These are phyloP conservation scores for Scopus umbretta DNA, from an alignment of 2,113 vertebrate species.

Conservation along the genomic window DNA sequence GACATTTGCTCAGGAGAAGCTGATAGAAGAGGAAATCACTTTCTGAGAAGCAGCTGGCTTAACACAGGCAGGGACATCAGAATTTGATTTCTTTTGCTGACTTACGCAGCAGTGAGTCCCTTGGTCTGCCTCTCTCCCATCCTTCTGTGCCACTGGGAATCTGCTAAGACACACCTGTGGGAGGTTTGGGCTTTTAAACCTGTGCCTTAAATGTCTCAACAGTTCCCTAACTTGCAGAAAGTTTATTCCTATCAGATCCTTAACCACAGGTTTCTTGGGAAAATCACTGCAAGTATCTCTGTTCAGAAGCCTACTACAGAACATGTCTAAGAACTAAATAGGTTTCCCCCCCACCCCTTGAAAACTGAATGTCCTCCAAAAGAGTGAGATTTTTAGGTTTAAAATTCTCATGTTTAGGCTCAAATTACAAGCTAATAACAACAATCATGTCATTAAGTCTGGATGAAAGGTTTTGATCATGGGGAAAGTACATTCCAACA, in stretches of 20 bases:
- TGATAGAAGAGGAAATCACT: not conserved
- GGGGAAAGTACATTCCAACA: not conserved
- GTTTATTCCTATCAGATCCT: not conserved
- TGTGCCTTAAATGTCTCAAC: not conserved
- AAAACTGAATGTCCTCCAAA: not conserved
- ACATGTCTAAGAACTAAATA: not conserved
- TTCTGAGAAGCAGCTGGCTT: not conserved
- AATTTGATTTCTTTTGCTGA: not conserved
- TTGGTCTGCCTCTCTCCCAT: not conserved
- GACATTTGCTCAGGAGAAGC: not conserved
- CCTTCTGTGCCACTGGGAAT: not conserved
- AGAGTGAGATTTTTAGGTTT: not conserved
- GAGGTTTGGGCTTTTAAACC: not conserved
- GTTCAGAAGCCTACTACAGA: not conserved
- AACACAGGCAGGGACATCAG: not conserved
- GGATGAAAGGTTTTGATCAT: not conserved
- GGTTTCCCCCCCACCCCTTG: accelerated
- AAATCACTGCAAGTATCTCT: not conserved
- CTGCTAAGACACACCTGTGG: not conserved
- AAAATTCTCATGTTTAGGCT: not conserved
- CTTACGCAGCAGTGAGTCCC: not conserved
- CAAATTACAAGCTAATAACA: not conserved
- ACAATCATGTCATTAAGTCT: not conserved
- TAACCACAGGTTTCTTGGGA: not conserved
- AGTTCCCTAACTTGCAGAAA: not conserved